Evolutionary conservation across 2,797 vertebrate genomes (phyloP).

Genomic region (Crocidura indochinensis): DNA sequence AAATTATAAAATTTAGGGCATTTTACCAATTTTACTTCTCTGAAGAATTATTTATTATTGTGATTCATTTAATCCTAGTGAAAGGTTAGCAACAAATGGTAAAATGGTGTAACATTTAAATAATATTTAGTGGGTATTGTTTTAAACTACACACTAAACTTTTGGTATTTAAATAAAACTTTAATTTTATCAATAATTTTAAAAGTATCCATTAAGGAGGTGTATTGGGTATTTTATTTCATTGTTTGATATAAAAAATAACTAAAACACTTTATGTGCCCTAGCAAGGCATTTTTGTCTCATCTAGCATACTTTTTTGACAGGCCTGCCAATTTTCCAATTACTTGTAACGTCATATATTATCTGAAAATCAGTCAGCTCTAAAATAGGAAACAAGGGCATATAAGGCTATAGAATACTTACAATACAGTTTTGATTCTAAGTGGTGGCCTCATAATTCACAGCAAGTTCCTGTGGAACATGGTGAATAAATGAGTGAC

Average conservation of each 20-base stretch:
- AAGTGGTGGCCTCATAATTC: slow-evolving; percentile 88
- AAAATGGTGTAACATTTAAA: slow-evolving; percentile 74
- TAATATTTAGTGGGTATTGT: slow-evolving; percentile 33
- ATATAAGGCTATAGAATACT: slow-evolving; percentile 91
- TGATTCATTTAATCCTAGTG: slow-evolving; percentile 38
- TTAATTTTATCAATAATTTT: slow-evolving; percentile 88
- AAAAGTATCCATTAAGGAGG: slow-evolving; percentile 89
- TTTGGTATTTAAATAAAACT: slow-evolving; percentile 86
- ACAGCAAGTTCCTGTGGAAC: slow-evolving; percentile 79
- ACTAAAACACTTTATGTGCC: slow-evolving; percentile 93
- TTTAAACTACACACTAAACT: slow-evolving; percentile 69
- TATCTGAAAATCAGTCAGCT: slow-evolving; percentile 95
- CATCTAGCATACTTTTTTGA: slow-evolving; percentile 96
- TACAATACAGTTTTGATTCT: slow-evolving; percentile 91
- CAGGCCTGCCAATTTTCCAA: slow-evolving; percentile 98
- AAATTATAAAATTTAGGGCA: slow-evolving; percentile 72
- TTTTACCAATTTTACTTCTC: slow-evolving; percentile 46
- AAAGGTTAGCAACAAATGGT: slow-evolving; percentile 34
- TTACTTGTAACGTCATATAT: slow-evolving; percentile 96
- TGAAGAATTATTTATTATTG: slow-evolving; percentile 34
- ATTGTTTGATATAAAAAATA: slow-evolving; percentile 92
- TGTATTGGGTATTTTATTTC: slow-evolving; percentile 91
- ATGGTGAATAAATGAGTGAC: slow-evolving; percentile 88
- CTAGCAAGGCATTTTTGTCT: slow-evolving; percentile 91
- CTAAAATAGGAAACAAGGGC: slow-evolving; percentile 95